Percentiles rank a stretch among this genome's conserved stretches.
These are phyloP conservation scores for Trachymyrmex septentrionalis DNA, from an alignment of 1,140 invertebrate genomes.

Conservation along the genomic window DNA sequence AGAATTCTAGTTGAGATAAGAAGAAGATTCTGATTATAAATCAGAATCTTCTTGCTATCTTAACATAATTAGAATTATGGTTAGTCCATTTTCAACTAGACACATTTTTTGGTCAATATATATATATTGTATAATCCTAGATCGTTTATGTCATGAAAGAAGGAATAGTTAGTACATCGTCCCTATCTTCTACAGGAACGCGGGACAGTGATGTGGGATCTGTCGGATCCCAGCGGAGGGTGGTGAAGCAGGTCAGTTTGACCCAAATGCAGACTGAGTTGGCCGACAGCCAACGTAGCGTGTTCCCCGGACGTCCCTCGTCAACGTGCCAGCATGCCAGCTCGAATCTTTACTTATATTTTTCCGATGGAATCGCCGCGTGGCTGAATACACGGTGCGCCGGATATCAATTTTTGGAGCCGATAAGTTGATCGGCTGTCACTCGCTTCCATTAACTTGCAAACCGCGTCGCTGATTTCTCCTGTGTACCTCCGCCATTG, in stretches of 20 bases:
- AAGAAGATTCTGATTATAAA: no score
- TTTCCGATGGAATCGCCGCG: constrained; percentile 42
- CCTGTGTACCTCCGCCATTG: background rate
- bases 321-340: constrained; percentile 43
- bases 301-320: constrained; percentile 76
- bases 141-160: background rate
- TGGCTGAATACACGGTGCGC: constrained; percentile 12
- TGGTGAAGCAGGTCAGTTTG: constrained; percentile 69
- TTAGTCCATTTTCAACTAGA: no score
- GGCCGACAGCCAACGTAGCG: constrained; percentile 79
- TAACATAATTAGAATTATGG: no score
- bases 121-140: background rate
- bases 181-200: no score
- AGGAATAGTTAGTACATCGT: background rate
- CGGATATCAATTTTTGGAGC: constrained; percentile 75
- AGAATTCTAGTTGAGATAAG: no score
- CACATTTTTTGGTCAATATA: no score
- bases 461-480: background rate
- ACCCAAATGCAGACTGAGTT: constrained; percentile 81
- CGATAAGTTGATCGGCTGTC: constrained; percentile 76
- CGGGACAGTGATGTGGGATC: background rate
- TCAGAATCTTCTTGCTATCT: no score
- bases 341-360: constrained; percentile 72
- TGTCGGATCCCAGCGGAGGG: background rate
- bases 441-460: constrained; percentile 50